Base-by-base conservation (phyloP, 2,888 invertebrate species). In the Cataglyphis rosenhaueri region DNA sequence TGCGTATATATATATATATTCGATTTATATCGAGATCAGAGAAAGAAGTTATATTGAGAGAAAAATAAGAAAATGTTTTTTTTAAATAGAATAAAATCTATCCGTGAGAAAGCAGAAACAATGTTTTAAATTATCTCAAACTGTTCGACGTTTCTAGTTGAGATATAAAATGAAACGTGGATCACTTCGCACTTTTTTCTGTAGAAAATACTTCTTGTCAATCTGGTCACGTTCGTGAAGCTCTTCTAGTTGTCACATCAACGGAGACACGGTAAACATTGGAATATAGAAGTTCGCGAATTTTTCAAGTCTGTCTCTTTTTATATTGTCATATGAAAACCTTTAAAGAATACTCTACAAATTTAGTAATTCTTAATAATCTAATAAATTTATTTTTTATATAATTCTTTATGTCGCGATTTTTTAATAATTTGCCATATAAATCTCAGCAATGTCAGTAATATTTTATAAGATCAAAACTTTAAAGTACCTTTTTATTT, bases 91-190 rank as follows among this genome's bases (percentile, higher is more conserved):
- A 41, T 25, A 57, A 75, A 81, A 61, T 35, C 41, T 25, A 48
- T 10, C 57, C 78, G 4, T 15, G 65, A 41, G 78, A 41, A 79
- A 81, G 64, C 38, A 41, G 68, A 79, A 86, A 86, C 74, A 83
- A 87, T 79, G 75, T 85, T 89, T 89, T 84, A 85, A 90, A 89
- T 83, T 86, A 85, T 79, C 75, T 74, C 78, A 65, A 55, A 18
- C 74, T 10, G 29, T 64, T 29, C 74, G 62, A 68, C 70, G 64
- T 78, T 68, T 32, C 21, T 38, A 66, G 78, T 57, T 78, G 65
- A 78, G 68, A 59, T 75, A 57, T 59, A 82, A 75, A 61, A 57
- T 57, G 44, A 68, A 70, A 41, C 25, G 68, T 18, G 52, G 57
- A 74, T 65, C 59, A 25, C 76, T 65, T 75, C 35, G 44, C 35